Evolutionary conservation across 2,888 invertebrate species (phyloP).

Genomic region (Schizotus pectinicornis): DNA sequence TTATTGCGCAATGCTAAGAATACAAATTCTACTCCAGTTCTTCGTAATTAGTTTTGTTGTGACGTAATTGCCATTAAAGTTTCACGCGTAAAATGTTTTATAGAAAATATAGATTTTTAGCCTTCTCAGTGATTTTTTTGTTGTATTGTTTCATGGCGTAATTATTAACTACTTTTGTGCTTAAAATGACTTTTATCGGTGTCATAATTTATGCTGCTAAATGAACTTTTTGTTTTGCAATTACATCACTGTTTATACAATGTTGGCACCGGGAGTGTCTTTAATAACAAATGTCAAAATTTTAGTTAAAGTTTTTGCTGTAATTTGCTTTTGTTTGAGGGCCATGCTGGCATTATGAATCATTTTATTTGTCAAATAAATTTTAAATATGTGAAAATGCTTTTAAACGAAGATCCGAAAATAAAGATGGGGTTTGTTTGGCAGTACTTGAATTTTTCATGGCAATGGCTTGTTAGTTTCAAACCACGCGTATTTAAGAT

Average conservation of each 20-base stretch:
- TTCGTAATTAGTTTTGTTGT: constrained; percentile 17
- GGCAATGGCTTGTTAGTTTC: too few relatives aligned
- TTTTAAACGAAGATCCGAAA: background rate
- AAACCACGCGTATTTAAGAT: too few relatives aligned
- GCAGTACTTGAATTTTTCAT: too few relatives aligned
- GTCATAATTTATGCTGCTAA: constrained; percentile 18
- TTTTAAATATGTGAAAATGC: background rate
- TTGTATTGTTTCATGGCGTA: constrained; percentile 10
- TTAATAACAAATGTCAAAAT: too few relatives aligned
- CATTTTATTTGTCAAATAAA: too few relatives aligned
- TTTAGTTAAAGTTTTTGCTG: too few relatives aligned
- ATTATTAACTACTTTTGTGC: constrained; percentile 16
- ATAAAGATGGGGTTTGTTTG: background rate
- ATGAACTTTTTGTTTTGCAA: constrained; percentile 17
- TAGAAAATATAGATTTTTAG: constrained; percentile 21
- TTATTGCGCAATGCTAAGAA: too few relatives aligned
- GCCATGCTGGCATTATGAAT: too few relatives aligned
- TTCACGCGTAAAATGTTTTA: constrained; percentile 14
- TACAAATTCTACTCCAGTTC: constrained; percentile 8
- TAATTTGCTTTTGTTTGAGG: too few relatives aligned
- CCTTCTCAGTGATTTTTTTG: constrained; percentile 7
- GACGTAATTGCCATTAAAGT: constrained; percentile 19
- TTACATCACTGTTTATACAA: constrained; percentile 17
- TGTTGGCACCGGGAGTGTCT: background rate
- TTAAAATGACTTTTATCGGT: constrained; percentile 14